These are phyloP conservation scores for Crotalus tigris DNA, from an alignment of 2,113 vertebrate genomes.

Conservation along the genomic window DNA sequence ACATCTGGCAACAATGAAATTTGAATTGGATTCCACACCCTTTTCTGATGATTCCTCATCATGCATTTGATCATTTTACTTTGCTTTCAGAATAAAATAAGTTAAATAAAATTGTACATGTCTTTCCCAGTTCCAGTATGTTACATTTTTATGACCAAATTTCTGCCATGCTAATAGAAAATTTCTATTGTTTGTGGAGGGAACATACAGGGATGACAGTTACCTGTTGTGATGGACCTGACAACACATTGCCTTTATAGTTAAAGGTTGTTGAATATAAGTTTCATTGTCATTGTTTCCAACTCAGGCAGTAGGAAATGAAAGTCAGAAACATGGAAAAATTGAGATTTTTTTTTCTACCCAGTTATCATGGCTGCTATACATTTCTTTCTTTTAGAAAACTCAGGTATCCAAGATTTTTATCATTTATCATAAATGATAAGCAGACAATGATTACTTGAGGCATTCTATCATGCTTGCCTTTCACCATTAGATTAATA, in stretches of 20 bases:
- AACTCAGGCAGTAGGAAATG: background rate
- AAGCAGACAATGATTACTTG: constrained; percentile 54
- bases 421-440: constrained; percentile 56
- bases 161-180: background rate
- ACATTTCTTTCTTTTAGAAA: background rate
- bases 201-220: background rate
- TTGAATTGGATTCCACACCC: background rate
- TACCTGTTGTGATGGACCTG: background rate
- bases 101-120: background rate
- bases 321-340: background rate
- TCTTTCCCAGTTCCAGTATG: background rate
- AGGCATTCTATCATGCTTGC: constrained; percentile 56
- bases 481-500: constrained; percentile 70
- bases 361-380: background rate
- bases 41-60: background rate
- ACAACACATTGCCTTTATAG: background rate
- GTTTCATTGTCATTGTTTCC: background rate
- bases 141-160: background rate
- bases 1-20: background rate
- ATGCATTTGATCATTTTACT: background rate
- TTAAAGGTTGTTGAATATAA: background rate
- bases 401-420: background rate
- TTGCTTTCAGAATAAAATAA: background rate
- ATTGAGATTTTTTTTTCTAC: background rate
- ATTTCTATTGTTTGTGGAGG: background rate